phyloP scores from a whole-genome alignment of 2,113 vertebrate species.

The Nycticorax nycticorax region DNA sequence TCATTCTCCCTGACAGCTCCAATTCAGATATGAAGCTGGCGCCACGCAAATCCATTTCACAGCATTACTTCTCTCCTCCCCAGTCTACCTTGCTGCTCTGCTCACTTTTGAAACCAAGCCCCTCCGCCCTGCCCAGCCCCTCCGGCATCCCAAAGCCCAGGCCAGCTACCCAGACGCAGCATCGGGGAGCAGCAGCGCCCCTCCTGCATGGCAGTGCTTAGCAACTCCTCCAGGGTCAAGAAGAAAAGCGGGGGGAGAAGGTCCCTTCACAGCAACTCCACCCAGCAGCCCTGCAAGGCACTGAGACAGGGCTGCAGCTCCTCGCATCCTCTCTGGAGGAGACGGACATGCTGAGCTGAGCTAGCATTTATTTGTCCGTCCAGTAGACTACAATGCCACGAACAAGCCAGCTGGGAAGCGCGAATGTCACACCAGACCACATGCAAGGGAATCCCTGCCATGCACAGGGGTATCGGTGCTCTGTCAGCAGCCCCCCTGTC shows the following conservation, averaged over 20 bases:
- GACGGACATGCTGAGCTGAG: background rate
- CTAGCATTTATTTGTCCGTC: background rate
- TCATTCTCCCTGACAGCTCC: constrained; percentile 33
- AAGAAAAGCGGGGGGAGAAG: background rate
- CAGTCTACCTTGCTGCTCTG: background rate
- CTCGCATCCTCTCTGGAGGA: background rate
- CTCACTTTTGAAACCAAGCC: background rate
- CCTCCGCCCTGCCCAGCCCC: background rate
- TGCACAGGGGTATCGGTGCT: fast-evolving
- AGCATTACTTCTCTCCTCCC: background rate
- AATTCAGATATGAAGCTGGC: constrained; percentile 4
- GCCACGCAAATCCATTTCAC: background rate
- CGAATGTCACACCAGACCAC: background rate
- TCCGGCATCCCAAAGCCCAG: background rate
- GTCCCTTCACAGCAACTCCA: background rate
- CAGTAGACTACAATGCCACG: background rate
- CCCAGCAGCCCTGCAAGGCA: background rate
- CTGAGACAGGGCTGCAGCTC: background rate
- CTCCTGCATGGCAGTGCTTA: background rate
- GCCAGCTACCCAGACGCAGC: no score
- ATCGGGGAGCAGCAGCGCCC: background rate
- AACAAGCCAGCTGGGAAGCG: background rate
- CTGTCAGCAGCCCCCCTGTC: background rate
- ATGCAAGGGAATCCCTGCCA: background rate
- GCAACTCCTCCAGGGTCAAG: background rate